Evolutionary conservation across 2,888 invertebrate species (phyloP), one percentile per base, ranked within the genome.

Genomic region (Platerodrilus igneus): DNA sequence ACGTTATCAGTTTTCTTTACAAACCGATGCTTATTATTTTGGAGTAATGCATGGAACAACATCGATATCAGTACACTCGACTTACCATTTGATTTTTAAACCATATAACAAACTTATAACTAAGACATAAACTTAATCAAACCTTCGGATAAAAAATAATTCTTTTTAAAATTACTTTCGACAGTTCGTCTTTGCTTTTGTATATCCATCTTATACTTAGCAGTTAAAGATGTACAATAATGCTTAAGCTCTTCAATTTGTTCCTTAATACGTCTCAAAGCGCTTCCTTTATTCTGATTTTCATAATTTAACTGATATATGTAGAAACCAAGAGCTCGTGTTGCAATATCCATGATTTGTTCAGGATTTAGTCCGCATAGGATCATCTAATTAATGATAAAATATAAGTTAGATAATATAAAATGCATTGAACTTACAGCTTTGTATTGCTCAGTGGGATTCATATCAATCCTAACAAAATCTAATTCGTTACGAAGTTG

Each of bases 261-360:
- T 18, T 44, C 39, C 17, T 25, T 39, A 5, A 21, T 13, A 14
- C 42, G 35, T 17, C 37, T 38, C 18, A 50, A 13, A 19, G 31
- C 16, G 9, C 41, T 45, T 15, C 47, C 52, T 25, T 52, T 51
- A 19, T 41, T 37, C 37, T 47, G 38, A 16, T 37, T 34, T 14
- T 47, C 40, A 28, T 47, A 45, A 42, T 36, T 47, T 27, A 51
- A 28, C 40, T 52, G 52, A 37, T 48, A 51, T 8, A 41, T 43
- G 29, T 40, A 52, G 22, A 51, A 52, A 41, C 42, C 47, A 25
- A 75, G 73, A 7, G 75, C 74, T 44, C 74, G 63, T 70, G 72
- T 73, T 33, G 74, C 72, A 38, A 75, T 69, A 48, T 75, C 75
- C 73, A 74, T 72, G 32, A 74, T 71, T 36, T 67, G 67, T 41